phyloP scores from a whole-genome alignment of 2,113 vertebrate genomes.

The Calyptomena viridis region DNA sequence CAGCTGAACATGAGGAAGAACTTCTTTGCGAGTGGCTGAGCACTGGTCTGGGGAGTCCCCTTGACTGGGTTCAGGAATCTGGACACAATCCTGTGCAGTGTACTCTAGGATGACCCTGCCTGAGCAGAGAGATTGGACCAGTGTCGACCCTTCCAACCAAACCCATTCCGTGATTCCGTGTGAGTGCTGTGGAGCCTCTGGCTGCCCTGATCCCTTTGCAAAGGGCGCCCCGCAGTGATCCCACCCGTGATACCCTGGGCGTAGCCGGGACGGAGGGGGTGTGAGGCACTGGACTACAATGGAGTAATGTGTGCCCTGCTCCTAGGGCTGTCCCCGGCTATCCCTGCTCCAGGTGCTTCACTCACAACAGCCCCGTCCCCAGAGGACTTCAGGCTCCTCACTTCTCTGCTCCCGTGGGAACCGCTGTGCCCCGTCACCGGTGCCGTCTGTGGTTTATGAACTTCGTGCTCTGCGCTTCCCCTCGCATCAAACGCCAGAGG shows the following conservation, averaged over 20 bases:
- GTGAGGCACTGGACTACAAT: neutral
- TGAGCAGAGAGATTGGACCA: neutral
- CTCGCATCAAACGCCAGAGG: too few relatives aligned
- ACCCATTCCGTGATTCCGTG: neutral
- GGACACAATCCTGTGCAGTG: neutral
- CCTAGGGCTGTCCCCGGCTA: rapidly evolving
- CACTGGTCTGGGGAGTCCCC: neutral
- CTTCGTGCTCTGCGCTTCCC: too few relatives aligned
- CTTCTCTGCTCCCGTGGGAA: neutral
- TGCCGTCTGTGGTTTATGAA: neutral
- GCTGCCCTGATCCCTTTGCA: too few relatives aligned
- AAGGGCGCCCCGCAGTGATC: rapidly evolving
- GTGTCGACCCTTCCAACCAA: neutral
- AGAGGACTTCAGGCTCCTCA: rapidly evolving
- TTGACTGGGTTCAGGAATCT: neutral
- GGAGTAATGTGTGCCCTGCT: neutral
- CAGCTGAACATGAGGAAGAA: neutral
- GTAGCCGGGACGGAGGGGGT: neutral
- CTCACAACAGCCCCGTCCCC: neutral
- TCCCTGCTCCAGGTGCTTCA: neutral
- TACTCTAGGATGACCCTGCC: neutral
- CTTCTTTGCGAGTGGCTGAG: neutral
- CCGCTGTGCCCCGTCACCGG: too few relatives aligned
- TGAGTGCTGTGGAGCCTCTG: rapidly evolving
- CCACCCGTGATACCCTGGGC: too few relatives aligned